Percentiles rank a stretch among this genome's conserved stretches.
These are phyloP conservation scores for Reticulitermes lucifugus DNA, from an alignment of 2,888 invertebrate species.

Conservation along the genomic window DNA sequence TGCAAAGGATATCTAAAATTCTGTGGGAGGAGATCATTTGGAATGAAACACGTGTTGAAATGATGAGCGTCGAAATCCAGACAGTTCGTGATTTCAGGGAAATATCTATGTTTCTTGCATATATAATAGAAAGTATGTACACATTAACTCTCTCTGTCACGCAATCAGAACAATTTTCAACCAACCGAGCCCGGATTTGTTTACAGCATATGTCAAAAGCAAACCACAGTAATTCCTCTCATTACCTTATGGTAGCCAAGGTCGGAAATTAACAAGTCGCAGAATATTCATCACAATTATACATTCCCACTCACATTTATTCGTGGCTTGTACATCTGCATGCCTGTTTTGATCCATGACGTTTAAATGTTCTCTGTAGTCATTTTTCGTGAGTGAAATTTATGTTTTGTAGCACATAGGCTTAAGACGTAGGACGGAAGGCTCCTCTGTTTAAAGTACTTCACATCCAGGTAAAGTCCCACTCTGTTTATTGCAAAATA, in stretches of 20 bases:
- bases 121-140: not conserved
- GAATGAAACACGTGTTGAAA: too few relatives aligned
- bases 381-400: not conserved
- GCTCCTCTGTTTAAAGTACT: not conserved
- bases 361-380: not conserved
- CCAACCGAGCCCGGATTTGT: not conserved
- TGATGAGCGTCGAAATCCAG: too few relatives aligned
- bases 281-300: slow-evolving; percentile 15
- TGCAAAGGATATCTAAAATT: too few relatives aligned
- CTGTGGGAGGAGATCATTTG: too few relatives aligned
- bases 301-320: not conserved
- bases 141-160: not conserved
- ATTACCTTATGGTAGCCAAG: slow-evolving; percentile 13
- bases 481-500: not conserved
- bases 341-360: not conserved
- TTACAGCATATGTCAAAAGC: not conserved
- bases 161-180: slow-evolving; percentile 10
- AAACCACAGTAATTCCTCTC: not conserved
- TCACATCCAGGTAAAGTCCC: not conserved
- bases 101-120: not conserved
- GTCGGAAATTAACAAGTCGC: slow-evolving; percentile 25
- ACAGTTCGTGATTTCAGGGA: too few relatives aligned
- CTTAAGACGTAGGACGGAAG: not conserved
- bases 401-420: not conserved
- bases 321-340: not conserved